Percentiles rank a stretch among this genome's conserved stretches.
phyloP scores from a whole-genome alignment of 2,797 vertebrate genomes.

The Strix occidentalis region DNA sequence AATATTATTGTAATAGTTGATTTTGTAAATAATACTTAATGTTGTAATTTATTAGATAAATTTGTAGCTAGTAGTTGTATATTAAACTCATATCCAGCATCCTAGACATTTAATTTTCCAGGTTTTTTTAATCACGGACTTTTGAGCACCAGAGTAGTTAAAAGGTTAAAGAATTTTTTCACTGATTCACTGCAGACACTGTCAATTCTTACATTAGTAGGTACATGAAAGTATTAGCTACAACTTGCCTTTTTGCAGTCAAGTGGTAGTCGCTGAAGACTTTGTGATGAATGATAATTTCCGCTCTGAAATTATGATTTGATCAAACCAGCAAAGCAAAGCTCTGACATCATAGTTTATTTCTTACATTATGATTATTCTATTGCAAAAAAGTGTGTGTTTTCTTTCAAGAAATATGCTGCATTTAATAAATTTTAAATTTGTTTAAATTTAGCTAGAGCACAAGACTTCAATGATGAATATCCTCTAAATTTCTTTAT shows the following conservation, averaged over 20 bases:
- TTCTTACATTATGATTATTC: background rate
- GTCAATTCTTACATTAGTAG: background rate
- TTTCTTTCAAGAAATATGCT: background rate
- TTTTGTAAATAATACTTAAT: background rate
- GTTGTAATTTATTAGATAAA: background rate
- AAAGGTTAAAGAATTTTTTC: background rate
- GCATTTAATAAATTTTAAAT: background rate
- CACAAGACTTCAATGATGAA: background rate
- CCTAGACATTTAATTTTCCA: background rate
- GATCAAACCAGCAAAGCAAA: background rate
- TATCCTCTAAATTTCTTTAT: background rate
- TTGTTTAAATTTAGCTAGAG: background rate
- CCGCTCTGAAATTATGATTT: background rate
- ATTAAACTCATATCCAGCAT: background rate
- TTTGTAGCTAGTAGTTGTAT: background rate
- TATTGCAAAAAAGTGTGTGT: rapidly evolving
- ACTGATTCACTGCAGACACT: background rate
- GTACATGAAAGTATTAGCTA: background rate
- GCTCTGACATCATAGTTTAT: background rate
- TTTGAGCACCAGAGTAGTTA: background rate
- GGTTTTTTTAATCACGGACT: background rate
- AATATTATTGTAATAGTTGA: background rate
- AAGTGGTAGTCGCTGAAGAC: background rate
- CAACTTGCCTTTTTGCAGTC: background rate
- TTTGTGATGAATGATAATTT: background rate